Evolutionary conservation across 2,113 vertebrate species (phyloP).

Genomic region (Callorhinus ursinus): DNA sequence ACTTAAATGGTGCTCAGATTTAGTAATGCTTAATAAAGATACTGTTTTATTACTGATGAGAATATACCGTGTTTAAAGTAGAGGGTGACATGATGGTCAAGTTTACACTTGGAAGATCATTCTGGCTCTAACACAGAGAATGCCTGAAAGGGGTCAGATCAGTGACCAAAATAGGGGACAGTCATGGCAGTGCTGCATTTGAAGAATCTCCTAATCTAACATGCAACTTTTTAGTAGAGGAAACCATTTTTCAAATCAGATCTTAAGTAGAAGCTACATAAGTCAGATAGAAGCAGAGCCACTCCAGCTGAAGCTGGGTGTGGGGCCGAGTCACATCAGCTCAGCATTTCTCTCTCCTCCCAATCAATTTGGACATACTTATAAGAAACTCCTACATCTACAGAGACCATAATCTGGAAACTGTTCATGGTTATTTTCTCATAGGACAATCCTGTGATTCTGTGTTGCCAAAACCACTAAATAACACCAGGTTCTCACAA

Average conservation of each 20-base stretch:
- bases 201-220: background rate
- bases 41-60: background rate
- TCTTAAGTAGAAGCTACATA: background rate
- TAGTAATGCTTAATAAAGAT: background rate
- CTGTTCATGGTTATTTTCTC: background rate
- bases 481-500: background rate
- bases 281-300: background rate
- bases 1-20: background rate
- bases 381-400: background rate
- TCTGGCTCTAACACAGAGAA: background rate
- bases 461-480: background rate
- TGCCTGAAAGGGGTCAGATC: background rate
- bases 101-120: background rate
- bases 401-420: background rate
- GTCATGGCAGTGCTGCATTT: background rate
- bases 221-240: background rate
- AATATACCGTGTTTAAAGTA: background rate
- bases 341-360: background rate
- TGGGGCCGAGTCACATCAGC: background rate
- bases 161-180: background rate
- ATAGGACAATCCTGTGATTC: background rate
- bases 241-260: slow-evolving; percentile 25
- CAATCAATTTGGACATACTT: background rate
- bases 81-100: background rate
- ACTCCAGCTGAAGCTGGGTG: background rate